phyloP scores from a whole-genome alignment of 1,140 invertebrate genomes.

The Anthonomus grandis region DNA sequence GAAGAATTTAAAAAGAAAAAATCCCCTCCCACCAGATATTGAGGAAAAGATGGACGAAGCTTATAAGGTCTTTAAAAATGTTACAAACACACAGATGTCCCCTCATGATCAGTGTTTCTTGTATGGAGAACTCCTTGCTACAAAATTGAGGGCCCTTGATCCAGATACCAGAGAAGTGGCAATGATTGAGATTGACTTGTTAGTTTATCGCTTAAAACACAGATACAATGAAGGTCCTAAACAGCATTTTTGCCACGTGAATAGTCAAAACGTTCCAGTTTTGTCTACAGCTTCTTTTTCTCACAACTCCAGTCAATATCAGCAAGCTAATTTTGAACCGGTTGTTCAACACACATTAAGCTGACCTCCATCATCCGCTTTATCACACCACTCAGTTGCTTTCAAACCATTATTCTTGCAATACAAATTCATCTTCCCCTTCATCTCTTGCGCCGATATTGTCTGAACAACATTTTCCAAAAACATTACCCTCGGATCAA shows the following conservation, averaged over 20 bases:
- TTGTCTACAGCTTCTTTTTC: slow-evolving; percentile 2
- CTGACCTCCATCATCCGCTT: neutral
- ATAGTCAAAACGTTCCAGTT: slow-evolving; percentile 6
- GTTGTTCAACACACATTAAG: neutral
- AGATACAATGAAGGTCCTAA: neutral
- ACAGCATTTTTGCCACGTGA: neutral
- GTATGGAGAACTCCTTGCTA: slow-evolving; percentile 11
- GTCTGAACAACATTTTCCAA: slow-evolving; percentile 2
- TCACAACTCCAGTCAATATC: slow-evolving; percentile 6
- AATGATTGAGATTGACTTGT: slow-evolving; percentile 11
- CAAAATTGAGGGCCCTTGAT: slow-evolving; percentile 10
- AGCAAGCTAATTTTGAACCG: slow-evolving; percentile 4
- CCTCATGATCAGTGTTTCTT: slow-evolving; percentile 10
- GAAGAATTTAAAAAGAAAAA: slow-evolving; percentile 4
- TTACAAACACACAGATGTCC: neutral
- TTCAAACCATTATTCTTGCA: slow-evolving; percentile 3
- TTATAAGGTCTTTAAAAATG: slow-evolving; percentile 7
- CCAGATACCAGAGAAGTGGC: slow-evolving; percentile 5
- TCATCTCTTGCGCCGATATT: slow-evolving; percentile 7
- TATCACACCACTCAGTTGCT: slow-evolving; percentile 1
- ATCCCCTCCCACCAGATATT: slow-evolving; percentile 10
- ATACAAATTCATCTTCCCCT: slow-evolving; percentile 3
- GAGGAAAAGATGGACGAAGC: slow-evolving; percentile 13
- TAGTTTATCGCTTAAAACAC: slow-evolving; percentile 7
- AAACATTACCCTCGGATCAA: neutral